Evolutionary conservation across 2,797 vertebrate genomes (phyloP).

Genomic region (Aotus griseimembra): DNA sequence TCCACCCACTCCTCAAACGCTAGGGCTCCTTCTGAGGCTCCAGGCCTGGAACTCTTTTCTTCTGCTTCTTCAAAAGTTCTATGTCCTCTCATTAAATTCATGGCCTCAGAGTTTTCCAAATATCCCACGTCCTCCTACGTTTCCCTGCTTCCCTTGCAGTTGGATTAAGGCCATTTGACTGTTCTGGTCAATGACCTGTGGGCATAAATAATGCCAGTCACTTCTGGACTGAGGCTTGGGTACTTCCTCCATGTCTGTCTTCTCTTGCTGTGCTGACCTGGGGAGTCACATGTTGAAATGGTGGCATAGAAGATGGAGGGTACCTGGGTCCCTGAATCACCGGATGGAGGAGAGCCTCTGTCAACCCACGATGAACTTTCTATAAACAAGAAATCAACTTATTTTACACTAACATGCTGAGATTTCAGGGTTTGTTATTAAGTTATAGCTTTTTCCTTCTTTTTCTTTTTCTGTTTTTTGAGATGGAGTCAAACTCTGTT

Average conservation of each 20-base stretch:
- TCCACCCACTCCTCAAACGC: not conserved
- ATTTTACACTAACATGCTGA: not conserved
- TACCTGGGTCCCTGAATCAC: not conserved
- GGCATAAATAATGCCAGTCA: not conserved
- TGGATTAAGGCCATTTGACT: not conserved
- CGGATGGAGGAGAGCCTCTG: not conserved
- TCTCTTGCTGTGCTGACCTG: not conserved
- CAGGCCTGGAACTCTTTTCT: not conserved
- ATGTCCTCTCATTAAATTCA: not conserved
- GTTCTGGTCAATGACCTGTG: not conserved
- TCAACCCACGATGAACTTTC: not conserved
- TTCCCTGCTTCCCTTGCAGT: not conserved
- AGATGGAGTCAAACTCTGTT: too few relatives aligned
- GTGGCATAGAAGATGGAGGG: not conserved
- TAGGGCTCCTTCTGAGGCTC: too few relatives aligned
- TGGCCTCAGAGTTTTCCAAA: not conserved
- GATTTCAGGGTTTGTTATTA: not conserved
- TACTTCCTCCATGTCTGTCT: too few relatives aligned
- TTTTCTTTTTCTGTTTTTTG: too few relatives aligned
- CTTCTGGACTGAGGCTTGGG: not conserved
- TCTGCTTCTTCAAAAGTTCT: not conserved
- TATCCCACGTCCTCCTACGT: accelerated
- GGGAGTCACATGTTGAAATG: accelerated
- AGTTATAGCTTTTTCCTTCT: not conserved
- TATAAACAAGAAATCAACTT: not conserved